A percentile compares a stretch with the other conserved stretches of the same genome.
Conservation (phyloP, 1,140 invertebrate genomes). For the Zaprionus vittiger region DNA sequence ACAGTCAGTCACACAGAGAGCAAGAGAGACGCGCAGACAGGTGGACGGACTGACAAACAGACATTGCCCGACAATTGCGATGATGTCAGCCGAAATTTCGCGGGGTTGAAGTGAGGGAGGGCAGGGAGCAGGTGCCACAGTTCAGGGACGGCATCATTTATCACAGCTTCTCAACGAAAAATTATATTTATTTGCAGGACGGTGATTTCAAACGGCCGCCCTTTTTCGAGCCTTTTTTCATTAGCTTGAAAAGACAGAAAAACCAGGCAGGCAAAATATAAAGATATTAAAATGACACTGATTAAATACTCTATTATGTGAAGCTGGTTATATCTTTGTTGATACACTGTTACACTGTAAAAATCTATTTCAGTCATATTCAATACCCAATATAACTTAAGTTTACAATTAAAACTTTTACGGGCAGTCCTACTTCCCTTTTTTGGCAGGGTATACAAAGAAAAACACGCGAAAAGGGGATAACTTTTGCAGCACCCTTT, state of each 20-base stretch:
- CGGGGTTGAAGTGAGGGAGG: conserved; percentile 19
- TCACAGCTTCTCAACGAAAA: conserved; percentile 45
- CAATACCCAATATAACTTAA: not conserved
- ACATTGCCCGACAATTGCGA: conserved; percentile 43
- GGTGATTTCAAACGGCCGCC: conserved; percentile 45
- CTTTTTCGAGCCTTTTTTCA: conserved; percentile 28
- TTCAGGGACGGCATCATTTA: conserved; percentile 38
- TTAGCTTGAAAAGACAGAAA: conserved; percentile 1
- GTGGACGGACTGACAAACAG: conserved; percentile 21
- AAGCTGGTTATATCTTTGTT: not conserved
- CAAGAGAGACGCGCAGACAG: not conserved
- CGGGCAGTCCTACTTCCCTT: not conserved
- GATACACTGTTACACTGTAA: no score
- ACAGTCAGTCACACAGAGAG: conserved; percentile 13
- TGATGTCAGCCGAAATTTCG: conserved; percentile 45
- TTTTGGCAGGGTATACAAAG: conserved; percentile 1
- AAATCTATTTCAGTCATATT: no score
- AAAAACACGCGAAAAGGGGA: not conserved
- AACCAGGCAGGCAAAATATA: not conserved
- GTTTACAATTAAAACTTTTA: not conserved
- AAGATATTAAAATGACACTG: not conserved
- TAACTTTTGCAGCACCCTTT: conserved; percentile 44
- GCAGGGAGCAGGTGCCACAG: conserved; percentile 52
- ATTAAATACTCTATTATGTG: not conserved
- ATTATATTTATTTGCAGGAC: conserved; percentile 69